Evolutionary conservation across 2,797 vertebrate species (phyloP).

Genomic region (Brachyrhaphis roseni): DNA sequence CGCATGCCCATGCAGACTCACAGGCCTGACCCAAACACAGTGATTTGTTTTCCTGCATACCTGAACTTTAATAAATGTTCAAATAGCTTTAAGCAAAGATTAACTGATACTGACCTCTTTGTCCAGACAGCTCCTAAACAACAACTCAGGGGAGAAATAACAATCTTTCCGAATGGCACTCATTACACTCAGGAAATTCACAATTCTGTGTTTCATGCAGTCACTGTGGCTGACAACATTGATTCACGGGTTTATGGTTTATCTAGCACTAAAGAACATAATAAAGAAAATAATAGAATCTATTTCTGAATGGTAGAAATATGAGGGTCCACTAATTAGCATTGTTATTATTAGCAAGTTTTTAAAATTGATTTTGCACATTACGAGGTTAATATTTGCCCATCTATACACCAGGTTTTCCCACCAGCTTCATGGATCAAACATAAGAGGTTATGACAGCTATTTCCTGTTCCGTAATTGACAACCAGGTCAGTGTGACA

Average conservation of each 20-base stretch:
- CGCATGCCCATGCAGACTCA: not conserved
- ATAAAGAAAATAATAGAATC: conserved; percentile 13
- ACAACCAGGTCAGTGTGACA: conserved; percentile 43
- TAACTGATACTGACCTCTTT: conserved; percentile 39
- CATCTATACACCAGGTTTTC: conserved; percentile 8
- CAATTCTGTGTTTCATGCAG: not conserved
- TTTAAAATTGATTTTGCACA: conserved; percentile 36
- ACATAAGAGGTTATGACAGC: conserved; percentile 57
- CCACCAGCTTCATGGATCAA: conserved; percentile 42
- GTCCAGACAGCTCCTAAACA: conserved; percentile 41
- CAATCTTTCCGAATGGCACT: not conserved
- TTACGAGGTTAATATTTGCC: conserved; percentile 23
- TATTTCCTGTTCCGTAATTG: conserved; percentile 61
- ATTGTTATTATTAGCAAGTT: no score
- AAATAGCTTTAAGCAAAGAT: conserved; percentile 41
- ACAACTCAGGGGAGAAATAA: conserved; percentile 30
- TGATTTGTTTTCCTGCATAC: conserved; percentile 18
- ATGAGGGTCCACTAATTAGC: conserved; percentile 20
- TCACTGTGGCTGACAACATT: not conserved
- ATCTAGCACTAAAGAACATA: conserved; percentile 9
- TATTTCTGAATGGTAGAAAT: conserved; percentile 16
- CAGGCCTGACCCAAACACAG: conserved; percentile 9
- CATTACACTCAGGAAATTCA: not conserved
- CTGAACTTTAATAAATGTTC: conserved; percentile 46
- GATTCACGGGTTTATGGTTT: not conserved